Conservation (phyloP, 2,888 invertebrate species). For the Nysson spinosus region DNA sequence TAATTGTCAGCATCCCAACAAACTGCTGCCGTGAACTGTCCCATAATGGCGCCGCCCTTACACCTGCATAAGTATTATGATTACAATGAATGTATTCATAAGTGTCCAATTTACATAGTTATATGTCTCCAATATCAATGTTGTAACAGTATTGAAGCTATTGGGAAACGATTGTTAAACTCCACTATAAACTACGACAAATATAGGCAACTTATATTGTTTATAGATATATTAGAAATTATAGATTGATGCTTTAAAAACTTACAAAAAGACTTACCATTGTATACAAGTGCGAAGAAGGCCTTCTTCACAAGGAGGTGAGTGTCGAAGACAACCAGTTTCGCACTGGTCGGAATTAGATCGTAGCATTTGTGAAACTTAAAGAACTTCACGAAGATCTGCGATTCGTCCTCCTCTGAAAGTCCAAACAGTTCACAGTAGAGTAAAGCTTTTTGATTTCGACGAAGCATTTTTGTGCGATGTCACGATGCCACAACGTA, state of each 20-base stretch:
- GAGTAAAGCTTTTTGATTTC: slow-evolving; percentile 67
- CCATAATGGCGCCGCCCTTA: slow-evolving; percentile 98
- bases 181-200: too few species aligned
- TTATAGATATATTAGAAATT: too few species aligned
- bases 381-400: slow-evolving; percentile 99
- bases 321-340: slow-evolving; percentile 99
- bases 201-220: too few species aligned
- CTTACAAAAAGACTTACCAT: slow-evolving; percentile 83
- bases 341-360: slow-evolving; percentile 99
- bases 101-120: too few species aligned
- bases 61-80: slow-evolving; percentile 80
- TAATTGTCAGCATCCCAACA: slow-evolving; percentile 99
- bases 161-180: too few species aligned
- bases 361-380: slow-evolving; percentile 99
- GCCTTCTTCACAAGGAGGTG: slow-evolving; percentile 98
- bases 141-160: too few species aligned
- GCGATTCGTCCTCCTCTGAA: slow-evolving; percentile 97
- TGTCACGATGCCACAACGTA: slow-evolving; percentile 22
- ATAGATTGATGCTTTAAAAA: not conserved
- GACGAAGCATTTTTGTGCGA: slow-evolving; percentile 61
- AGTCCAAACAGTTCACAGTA: slow-evolving; percentile 73
- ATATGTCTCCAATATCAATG: too few species aligned
- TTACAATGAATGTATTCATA: too few species aligned
- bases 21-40: slow-evolving; percentile 94
- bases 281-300: slow-evolving; percentile 99